Conservation (phyloP, 2,113 vertebrate species). For the Gallinago media region DNA sequence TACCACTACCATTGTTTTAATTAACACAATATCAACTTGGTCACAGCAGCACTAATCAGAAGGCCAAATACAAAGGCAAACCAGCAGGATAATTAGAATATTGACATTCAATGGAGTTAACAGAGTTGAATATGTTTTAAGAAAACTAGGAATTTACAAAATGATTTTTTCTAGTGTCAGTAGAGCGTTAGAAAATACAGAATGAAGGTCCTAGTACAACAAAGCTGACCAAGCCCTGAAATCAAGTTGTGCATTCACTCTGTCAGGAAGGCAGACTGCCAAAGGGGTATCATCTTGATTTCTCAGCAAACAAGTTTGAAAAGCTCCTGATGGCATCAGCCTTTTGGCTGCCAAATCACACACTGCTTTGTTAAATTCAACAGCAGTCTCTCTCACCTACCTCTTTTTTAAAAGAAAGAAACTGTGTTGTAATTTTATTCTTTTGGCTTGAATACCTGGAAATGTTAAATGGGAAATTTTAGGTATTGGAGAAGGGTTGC, state of each 20-base stretch:
- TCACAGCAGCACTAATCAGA: neutral
- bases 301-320: conserved; percentile 34
- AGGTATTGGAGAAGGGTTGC: neutral
- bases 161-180: neutral
- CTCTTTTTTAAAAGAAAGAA: neutral
- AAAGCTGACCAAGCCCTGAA: conserved; percentile 13
- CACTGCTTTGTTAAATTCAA: neutral
- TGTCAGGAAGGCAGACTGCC: neutral
- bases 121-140: neutral
- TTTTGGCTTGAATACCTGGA: neutral
- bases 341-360: conserved; percentile 29
- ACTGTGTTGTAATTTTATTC: neutral
- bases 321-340: conserved; percentile 15
- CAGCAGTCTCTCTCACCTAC: neutral
- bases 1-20: neutral
- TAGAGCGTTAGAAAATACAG: neutral
- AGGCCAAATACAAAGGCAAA: neutral
- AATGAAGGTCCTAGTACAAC: neutral
- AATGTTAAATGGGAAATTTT: neutral
- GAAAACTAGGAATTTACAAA: neutral
- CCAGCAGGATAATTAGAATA: neutral
- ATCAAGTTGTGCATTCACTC: neutral
- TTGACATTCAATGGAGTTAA: neutral
- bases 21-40: neutral
- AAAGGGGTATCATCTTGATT: conserved; percentile 38